Evolutionary conservation across 2,888 invertebrate genomes (phyloP).

Genomic region (Hirtodrosophila trivittata): DNA sequence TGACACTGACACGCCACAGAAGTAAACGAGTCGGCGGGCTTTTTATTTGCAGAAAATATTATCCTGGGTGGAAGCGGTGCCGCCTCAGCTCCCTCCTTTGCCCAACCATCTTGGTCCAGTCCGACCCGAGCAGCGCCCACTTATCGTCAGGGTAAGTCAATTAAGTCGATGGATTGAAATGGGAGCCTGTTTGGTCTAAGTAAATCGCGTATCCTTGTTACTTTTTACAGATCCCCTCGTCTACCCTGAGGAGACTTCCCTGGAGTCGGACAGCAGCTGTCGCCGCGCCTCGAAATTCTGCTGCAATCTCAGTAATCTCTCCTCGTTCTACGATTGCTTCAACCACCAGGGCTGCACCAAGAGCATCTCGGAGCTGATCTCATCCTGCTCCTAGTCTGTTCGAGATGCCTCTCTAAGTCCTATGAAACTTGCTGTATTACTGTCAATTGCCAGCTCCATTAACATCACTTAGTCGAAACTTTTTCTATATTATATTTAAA

Average conservation of each 20-base stretch:
- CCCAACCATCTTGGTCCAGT: too few species aligned
- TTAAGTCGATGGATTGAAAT: too few species aligned
- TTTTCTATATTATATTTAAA: too few species aligned
- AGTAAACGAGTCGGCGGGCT: constrained; percentile 41
- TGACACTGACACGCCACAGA: constrained; percentile 22
- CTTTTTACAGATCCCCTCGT: constrained; percentile 41
- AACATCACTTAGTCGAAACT: too few species aligned
- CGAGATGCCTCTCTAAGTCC: too few species aligned
- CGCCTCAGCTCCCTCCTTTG: background rate
- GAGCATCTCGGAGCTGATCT: constrained; percentile 46
- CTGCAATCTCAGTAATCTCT: constrained; percentile 85
- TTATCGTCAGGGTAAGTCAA: background rate
- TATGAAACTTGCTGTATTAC: too few species aligned
- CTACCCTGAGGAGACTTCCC: constrained; percentile 45
- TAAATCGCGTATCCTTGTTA: too few species aligned
- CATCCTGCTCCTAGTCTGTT: constrained; percentile 48
- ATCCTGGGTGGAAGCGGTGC: constrained; percentile 6
- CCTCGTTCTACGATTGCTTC: constrained; percentile 86
- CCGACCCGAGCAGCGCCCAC: too few species aligned
- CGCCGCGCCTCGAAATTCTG: constrained; percentile 89
- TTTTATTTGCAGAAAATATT: constrained; percentile 59
- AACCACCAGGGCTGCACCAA: constrained; percentile 86
- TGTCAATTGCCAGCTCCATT: too few species aligned
- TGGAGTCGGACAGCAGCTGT: constrained; percentile 84
- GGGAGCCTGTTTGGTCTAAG: too few species aligned